Evolutionary conservation across 64 coral and sea anemone genomes (phyloP).

Genomic region (Porites australiensis): DNA sequence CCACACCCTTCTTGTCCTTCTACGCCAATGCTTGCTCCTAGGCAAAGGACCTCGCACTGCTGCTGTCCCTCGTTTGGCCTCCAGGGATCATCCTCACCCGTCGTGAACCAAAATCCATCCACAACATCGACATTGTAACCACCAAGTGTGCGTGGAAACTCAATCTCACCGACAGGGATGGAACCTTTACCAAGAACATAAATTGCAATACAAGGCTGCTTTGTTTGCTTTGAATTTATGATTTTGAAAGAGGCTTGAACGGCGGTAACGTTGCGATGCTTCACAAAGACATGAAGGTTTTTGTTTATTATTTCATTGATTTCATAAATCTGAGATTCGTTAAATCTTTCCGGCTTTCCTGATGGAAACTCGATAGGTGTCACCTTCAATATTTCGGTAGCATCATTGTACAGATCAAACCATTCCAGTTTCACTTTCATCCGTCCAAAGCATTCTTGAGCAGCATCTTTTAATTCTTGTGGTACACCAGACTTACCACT

Average conservation of each 20-base stretch:
- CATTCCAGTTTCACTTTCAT: background rate
- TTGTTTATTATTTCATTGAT: conserved; percentile 13
- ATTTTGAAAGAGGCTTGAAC: conserved; percentile 32
- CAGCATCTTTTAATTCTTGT: background rate
- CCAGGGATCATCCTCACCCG: background rate
- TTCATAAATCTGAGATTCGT: background rate
- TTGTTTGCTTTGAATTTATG: background rate
- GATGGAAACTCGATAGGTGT: background rate
- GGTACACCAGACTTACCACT: background rate
- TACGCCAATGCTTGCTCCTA: conserved; percentile 31
- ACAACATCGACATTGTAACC: conserved; percentile 15
- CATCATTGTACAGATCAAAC: background rate
- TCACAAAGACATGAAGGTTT: conserved; percentile 5
- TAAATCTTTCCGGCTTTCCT: background rate
- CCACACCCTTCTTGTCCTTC: background rate
- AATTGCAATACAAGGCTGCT: background rate
- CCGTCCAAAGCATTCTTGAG: background rate
- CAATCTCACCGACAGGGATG: conserved; percentile 33
- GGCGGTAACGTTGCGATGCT: conserved; percentile 25
- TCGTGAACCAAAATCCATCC: conserved; percentile 25
- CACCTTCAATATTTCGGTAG: background rate
- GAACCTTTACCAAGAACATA: conserved; percentile 51
- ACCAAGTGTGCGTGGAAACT: background rate
- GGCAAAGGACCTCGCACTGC: background rate
- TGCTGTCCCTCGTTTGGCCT: background rate